Evolutionary conservation across 1,140 invertebrate species (phyloP).

Genomic region (Zaprionus ghesquierei): DNA sequence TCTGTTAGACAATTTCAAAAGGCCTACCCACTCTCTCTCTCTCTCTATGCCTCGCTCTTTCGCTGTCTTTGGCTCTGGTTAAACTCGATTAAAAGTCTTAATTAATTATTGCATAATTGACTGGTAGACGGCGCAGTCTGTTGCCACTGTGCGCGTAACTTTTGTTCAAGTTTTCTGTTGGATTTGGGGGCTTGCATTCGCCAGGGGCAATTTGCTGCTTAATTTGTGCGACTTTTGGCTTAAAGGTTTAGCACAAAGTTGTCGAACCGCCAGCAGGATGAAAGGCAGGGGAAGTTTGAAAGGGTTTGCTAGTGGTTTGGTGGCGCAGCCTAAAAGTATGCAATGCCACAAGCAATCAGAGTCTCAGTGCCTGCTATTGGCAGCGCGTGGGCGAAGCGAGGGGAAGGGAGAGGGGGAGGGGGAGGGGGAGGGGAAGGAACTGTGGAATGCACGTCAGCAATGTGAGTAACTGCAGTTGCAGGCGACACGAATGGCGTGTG

Average conservation of each 20-base stretch:
- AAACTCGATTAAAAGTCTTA: background rate
- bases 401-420: background rate
- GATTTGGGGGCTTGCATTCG: background rate
- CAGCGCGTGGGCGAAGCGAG: background rate
- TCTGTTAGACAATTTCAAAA: background rate
- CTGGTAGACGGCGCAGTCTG: background rate
- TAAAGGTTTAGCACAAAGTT: slow-evolving; percentile 34
- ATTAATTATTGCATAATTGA: background rate
- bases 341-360: slow-evolving; percentile 21
- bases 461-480: background rate
- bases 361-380: background rate
- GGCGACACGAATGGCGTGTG: slow-evolving; percentile 12
- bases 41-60: background rate
- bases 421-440: background rate
- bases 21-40: no score
- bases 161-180: slow-evolving; percentile 1
- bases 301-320: background rate
- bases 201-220: slow-evolving; percentile 63
- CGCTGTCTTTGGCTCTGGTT: background rate
- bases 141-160: background rate
- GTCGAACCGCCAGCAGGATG: no score
- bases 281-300: no score
- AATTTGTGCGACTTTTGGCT: slow-evolving; percentile 71
- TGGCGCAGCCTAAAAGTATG: slow-evolving; percentile 50
- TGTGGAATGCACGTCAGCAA: background rate